Conservation (phyloP, 2,888 invertebrate genomes). For the Apamea monoglypha region DNA sequence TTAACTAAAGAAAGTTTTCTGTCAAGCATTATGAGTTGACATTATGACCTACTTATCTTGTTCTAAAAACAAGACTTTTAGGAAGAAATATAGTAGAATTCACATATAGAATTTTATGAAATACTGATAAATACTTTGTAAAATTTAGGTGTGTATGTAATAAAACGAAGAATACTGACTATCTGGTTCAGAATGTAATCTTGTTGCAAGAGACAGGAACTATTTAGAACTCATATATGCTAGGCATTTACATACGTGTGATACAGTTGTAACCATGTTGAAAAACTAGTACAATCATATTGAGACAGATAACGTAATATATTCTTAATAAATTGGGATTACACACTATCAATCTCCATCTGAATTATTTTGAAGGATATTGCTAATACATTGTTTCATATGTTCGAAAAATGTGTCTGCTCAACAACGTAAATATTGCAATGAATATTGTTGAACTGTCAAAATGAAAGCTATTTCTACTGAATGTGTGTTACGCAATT, state of each 20-base stretch:
- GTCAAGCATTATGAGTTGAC: conserved; percentile 25
- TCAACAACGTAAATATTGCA: background rate
- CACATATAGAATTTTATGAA: background rate
- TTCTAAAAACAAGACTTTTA: background rate
- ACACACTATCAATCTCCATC: background rate
- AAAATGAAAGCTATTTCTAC: background rate
- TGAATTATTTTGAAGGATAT: background rate
- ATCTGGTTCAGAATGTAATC: background rate
- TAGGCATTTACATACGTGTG: background rate
- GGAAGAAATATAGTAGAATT: background rate
- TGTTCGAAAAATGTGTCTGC: background rate
- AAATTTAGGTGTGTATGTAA: background rate
- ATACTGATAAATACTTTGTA: background rate
- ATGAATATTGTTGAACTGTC: background rate
- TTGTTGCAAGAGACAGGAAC: background rate
- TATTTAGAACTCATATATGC: background rate
- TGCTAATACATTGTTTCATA: background rate
- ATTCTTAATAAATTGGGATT: background rate
- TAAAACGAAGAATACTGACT: background rate
- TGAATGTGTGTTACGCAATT: background rate
- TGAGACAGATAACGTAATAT: no score
- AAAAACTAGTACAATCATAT: background rate
- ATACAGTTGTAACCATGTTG: background rate
- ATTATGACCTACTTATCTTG: conserved; percentile 46
- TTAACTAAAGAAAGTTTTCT: conserved; percentile 46